Evolutionary conservation across 2,888 invertebrate species (phyloP), one percentile per base, ranked within the genome.

Genomic region (Elgonia sp.): DNA sequence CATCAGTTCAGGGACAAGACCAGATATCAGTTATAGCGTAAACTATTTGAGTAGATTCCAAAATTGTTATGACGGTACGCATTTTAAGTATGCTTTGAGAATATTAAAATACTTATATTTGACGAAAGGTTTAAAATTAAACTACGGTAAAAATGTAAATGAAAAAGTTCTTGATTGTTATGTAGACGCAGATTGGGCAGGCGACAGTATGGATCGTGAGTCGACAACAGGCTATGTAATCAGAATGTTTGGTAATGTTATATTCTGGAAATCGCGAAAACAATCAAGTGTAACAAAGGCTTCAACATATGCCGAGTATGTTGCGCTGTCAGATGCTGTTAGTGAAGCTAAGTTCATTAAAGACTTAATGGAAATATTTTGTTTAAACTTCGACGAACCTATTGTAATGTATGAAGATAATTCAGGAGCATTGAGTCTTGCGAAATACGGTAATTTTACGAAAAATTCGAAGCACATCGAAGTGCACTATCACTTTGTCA

Each of bases 201-300:
- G 89, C 12, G 90, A 89, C 63, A 63, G 40, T 21, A 9, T 77
- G 0, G 88, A 89, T 69, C 73, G 90, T 21, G 89, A 89, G 55
- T 89, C 89, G 1, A 89, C 90, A 1, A 63, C 90, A 0, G 90
- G 89, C 1, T 90, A 79, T 84, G 37, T 89, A 69, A 84, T 90
- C 1, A 84, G 72, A 79, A 21, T 88, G 12, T 89, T 42, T 70
- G 86, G 82, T 57, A 89, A 89, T 76, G 63, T 62, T 1, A 55
- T 90, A 2, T 39, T 40, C 40, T 89, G 89, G 90, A 90, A 88
- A 67, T 86, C 89, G 0, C 20, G 63, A 50, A 90, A 89, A 79
- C 89, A 63, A 39, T 14, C 12, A n/a, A 50, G 73, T 67, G 87
- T 89, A 65, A 89, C 89, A 18, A 89, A 89, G 57, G 53, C 65